Base-by-base conservation (phyloP, 1,140 invertebrate genomes). In the Aphaenogaster floridana region DNA sequence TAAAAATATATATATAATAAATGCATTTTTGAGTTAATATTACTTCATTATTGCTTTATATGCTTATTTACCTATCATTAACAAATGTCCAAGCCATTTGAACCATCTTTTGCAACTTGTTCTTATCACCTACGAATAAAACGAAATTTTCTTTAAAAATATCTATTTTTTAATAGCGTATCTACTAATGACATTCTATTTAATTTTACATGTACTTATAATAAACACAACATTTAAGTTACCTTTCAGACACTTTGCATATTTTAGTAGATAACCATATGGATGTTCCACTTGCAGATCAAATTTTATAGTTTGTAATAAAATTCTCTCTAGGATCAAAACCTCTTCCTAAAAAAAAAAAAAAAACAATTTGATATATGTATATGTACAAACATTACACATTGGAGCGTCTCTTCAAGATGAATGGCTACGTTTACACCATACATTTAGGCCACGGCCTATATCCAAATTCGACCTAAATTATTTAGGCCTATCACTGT, bases 1-100 rank as follows among this genome's bases (percentile, higher is more conserved):
- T 42, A 59, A 28, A 28, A 28, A 28, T 28, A 28, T 28, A 28
- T 28, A 28, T 28, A 28, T 1, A 28, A 28, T 28, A 28, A 28
- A 28, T 34, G 8, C 17, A 39, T 6, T 39, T n/a, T 15, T 11
- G 21, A 21, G 0, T 64, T 64, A 45, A 59, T 45, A 21, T 21
- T 52, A 77, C 28, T 39, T 66, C n/a, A 66, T 66, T n/a, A 21
- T 21, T 42, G 3, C 34, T 66, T 66, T 11, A 5, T 42, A 66
- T 13, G 0, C n/a, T 63, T 9, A 17, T 77, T 92, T 95, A 98
- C 98, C 98, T 99, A 94, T 99, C 99, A 96, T 99, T 99, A 0
- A 99, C 99, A 96, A 99, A 99, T 36, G 99, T 99, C 99, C 99
- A 99, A 2, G 99, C 99, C 98, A 99, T 99, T 96, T 99, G 99